Percentiles rank a stretch among this genome's conserved stretches.
Conservation (phyloP, 2,797 vertebrate species). For the Cryptoblepharus egeriae region DNA sequence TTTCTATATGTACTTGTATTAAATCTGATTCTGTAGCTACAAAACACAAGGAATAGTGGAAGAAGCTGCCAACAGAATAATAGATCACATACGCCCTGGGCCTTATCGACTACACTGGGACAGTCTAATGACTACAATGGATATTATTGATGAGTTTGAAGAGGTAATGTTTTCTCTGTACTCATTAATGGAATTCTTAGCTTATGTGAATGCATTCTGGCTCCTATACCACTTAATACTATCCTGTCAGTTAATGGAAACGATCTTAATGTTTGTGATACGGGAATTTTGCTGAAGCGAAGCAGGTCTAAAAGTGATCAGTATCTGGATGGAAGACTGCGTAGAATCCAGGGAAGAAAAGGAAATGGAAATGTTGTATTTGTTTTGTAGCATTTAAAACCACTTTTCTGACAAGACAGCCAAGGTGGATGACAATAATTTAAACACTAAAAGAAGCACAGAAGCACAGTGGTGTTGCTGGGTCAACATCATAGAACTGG, state of each 20-base stretch:
- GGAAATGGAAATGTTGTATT: too few relatives aligned
- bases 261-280: too few relatives aligned
- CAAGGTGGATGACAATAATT: too few relatives aligned
- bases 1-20: constrained; percentile 22
- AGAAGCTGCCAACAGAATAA: constrained; percentile 74
- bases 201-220: background rate
- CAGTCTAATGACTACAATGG: constrained; percentile 85
- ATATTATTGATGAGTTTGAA: constrained; percentile 82
- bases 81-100: constrained; percentile 86
- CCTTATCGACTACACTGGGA: constrained; percentile 86
- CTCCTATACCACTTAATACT: background rate
- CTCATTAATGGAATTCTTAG: constrained; percentile 2
- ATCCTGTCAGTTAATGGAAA: background rate
- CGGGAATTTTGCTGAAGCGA: too few relatives aligned
- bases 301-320: too few relatives aligned
- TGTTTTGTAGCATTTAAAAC: too few relatives aligned
- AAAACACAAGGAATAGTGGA: constrained; percentile 84
- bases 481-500: too few relatives aligned
- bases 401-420: too few relatives aligned
- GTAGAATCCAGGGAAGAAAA: too few relatives aligned
- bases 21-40: constrained; percentile 75
- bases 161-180: constrained; percentile 73
- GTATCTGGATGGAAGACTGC: too few relatives aligned
- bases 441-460: too few relatives aligned
- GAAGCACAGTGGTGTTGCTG: too few relatives aligned